Base-by-base conservation (phyloP, 2,113 vertebrate genomes). In the Cavia porcellus region DNA sequence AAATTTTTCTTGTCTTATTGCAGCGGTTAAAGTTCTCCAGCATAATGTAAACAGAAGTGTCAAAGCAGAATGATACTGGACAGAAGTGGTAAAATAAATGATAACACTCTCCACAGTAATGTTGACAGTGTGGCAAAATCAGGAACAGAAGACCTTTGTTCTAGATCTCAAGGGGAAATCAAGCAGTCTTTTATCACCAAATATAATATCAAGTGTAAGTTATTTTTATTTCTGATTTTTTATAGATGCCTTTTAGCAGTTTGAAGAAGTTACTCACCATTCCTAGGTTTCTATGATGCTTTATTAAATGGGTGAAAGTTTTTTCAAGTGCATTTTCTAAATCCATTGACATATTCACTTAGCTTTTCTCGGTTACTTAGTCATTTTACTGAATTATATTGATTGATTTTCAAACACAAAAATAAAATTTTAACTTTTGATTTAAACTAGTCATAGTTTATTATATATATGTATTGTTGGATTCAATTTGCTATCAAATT, bases 1-100 rank as follows among this genome's bases (percentile, higher is more conserved):
- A 9, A 83, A 84, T 81, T 15, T 89, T 86, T 86, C 62, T 88
- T 93, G 52, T 20, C n/a, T 91, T 94, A 94, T 38, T 84, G 32
- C 32, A 59, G 7, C 35, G 70, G 52, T n/a, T 66, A 77, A 77
- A 77, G 25, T 47, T 77, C 45, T 77, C 74, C 74, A 77, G 47
- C 15, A 47, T 25, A 77, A 30, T 77, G 74, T 47, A 47, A 47
- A 17, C 24, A 77, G 25, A 47, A 15, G 24, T 47, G 25, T 47
- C 15, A 45, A 77, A 47, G 42, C 45, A 77, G 45, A 77, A 47
- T 77, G 74, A 77, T 47, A 11, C 45, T 47, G 42, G 24, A 77
- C 45, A 77, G 25, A 28, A 77, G 45, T 77, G 25, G 74, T 47
- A 47, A 77, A 77, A 77, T 6, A 77, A 77, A 30, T 28, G 8